Percentiles rank a stretch among this genome's conserved stretches.
Evolutionary conservation across 1,140 invertebrate genomes (phyloP).

Genomic region (Aphelinus certus): DNA sequence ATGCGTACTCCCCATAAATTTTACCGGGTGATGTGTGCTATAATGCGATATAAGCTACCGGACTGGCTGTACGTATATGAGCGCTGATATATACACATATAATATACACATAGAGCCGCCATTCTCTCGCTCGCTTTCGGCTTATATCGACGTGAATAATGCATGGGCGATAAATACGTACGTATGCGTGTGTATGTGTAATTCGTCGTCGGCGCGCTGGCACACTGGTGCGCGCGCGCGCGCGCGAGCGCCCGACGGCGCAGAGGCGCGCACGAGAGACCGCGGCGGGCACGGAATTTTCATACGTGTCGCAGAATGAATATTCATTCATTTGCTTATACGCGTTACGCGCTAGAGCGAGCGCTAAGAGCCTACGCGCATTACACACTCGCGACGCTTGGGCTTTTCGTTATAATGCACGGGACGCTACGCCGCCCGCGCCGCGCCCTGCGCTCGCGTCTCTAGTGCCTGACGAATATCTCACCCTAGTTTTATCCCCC

Average conservation of each 20-base stretch:
- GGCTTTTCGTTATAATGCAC: too few species aligned
- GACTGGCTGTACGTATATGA: background rate
- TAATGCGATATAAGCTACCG: constrained; percentile 22
- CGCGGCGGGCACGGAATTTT: constrained; percentile 14
- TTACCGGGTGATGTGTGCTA: background rate
- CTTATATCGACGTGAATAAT: constrained; percentile 45
- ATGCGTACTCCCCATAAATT: constrained; percentile 23
- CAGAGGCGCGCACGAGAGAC: constrained; percentile 20
- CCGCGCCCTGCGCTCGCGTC: background rate
- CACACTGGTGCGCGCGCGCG: background rate
- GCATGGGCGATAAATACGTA: constrained; percentile 34
- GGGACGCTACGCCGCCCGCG: too few species aligned
- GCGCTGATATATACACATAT: background rate
- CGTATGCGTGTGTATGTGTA: constrained; percentile 36
- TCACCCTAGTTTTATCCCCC: too few species aligned
- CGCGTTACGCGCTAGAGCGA: constrained; percentile 34
- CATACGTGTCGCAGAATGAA: constrained; percentile 41
- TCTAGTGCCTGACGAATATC: background rate
- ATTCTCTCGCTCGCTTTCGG: constrained; percentile 1
- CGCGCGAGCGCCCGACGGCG: constrained; percentile 16
- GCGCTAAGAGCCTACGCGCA: constrained; percentile 14
- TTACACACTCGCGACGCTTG: background rate
- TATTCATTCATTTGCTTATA: constrained; percentile 48
- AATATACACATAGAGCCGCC: too few species aligned
- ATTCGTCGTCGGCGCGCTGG: constrained; percentile 22